Evolutionary conservation across 2,888 invertebrate genomes (phyloP).

Genomic region (Coenonympha glycerion): DNA sequence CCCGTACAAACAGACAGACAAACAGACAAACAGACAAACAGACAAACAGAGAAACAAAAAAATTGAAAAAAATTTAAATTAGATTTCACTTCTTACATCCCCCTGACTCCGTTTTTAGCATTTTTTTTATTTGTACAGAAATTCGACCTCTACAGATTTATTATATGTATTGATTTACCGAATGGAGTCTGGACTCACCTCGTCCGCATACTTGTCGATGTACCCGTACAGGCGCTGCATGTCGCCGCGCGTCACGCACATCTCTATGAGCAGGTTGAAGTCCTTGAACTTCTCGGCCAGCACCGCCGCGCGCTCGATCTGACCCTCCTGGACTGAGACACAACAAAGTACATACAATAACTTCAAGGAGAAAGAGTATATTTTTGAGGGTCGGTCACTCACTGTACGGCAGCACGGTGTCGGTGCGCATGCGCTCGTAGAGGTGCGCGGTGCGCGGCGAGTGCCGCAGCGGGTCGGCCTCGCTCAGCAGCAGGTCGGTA

Average conservation of each 20-base stretch:
- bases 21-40: no score
- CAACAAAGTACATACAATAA: not conserved
- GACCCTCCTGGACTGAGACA: slow-evolving; percentile 80
- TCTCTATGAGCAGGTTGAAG: slow-evolving; percentile 85
- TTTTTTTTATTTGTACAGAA: no score
- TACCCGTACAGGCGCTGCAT: slow-evolving; percentile 57
- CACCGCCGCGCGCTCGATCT: slow-evolving; percentile 86
- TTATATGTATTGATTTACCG: no score
- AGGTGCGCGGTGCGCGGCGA: slow-evolving; percentile 44
- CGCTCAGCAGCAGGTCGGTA: no score
- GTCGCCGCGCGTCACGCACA: slow-evolving; percentile 86
- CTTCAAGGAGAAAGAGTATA: no score
- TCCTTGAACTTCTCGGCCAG: slow-evolving; percentile 94
- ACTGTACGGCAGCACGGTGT: slow-evolving; percentile 81
- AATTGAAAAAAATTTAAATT: no score
- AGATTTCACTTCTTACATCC: no score
- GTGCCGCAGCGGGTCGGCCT: slow-evolving; percentile 32
- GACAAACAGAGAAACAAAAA: no score
- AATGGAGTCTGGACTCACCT: slow-evolving; percentile 40
- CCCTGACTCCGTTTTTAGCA: no score
- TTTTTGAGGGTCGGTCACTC: slow-evolving; percentile 34
- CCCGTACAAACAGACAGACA: no score
- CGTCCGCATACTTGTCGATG: slow-evolving; percentile 56
- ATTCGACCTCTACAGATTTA: no score
- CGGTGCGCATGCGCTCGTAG: slow-evolving; percentile 80